Evolutionary conservation across 53 echinoderm and acorn worm species (phyloP).

Genomic region (Astropecten irregularis): DNA sequence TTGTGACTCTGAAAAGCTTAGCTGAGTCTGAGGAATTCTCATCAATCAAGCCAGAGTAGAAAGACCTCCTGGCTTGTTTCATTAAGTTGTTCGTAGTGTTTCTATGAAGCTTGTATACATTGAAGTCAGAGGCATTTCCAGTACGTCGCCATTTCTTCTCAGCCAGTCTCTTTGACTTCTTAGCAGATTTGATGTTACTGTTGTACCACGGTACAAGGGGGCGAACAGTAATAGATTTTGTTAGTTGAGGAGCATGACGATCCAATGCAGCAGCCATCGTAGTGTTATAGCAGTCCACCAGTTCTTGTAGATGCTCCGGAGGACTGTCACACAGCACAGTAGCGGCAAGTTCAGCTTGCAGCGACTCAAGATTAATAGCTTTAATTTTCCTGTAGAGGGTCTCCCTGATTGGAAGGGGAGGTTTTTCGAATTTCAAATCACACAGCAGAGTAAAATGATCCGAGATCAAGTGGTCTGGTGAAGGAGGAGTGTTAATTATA

Average conservation of each 20-base stretch:
- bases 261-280: neutral
- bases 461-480: neutral
- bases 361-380: neutral
- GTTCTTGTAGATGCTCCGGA: neutral
- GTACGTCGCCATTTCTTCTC: constrained; percentile 5
- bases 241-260: neutral
- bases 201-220: constrained; percentile 33
- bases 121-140: neutral
- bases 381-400: neutral
- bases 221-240: constrained; percentile 11
- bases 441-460: neutral
- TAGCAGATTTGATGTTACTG: constrained; percentile 16
- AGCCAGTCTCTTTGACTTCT: neutral
- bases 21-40: neutral
- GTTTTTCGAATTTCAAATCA: neutral
- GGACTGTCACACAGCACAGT: neutral
- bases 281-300: neutral
- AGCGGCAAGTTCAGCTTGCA: neutral
- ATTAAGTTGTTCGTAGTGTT: neutral
- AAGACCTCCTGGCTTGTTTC: neutral
- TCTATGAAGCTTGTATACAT: neutral
- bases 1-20: neutral
- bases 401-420: neutral
- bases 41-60: neutral
- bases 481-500: neutral